Percentiles rank a stretch among this genome's conserved stretches.
phyloP scores from a whole-genome alignment of 2,888 invertebrate species.

The Eupeodes latifasciatus region DNA sequence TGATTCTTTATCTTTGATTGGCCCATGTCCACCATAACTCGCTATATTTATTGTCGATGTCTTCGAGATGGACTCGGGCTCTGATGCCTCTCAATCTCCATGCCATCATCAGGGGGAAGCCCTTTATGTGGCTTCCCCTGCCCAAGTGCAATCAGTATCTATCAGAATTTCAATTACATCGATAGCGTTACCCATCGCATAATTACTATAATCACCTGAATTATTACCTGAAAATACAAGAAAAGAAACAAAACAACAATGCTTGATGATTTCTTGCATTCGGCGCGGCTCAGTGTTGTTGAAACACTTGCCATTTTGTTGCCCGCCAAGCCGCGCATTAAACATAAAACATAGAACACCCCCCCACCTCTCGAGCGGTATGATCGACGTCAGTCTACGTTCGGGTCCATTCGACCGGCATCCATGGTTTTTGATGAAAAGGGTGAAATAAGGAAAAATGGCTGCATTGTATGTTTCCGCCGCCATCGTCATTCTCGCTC shows the following conservation, averaged over 20 bases:
- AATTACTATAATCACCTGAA: slow-evolving; percentile 85
- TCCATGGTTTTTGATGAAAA: slow-evolving; percentile 63
- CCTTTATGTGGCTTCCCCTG: slow-evolving; percentile 53
- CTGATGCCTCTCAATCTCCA: neutral
- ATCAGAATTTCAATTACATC: slow-evolving; percentile 85
- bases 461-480: slow-evolving; percentile 70
- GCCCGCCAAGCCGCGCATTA: slow-evolving; percentile 37
- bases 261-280: slow-evolving; percentile 70
- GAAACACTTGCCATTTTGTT: slow-evolving; percentile 76
- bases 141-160: slow-evolving; percentile 83
- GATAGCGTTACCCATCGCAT: slow-evolving; percentile 85
- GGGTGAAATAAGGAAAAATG: slow-evolving; percentile 73
- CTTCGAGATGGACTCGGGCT: slow-evolving; percentile 25
- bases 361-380: slow-evolving; percentile 46
- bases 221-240: slow-evolving; percentile 82
- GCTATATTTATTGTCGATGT: neutral
- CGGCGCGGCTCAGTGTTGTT: slow-evolving; percentile 73
- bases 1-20: slow-evolving; percentile 75
- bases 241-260: slow-evolving; percentile 70
- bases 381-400: slow-evolving; percentile 2
- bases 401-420: neutral
- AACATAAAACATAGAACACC: slow-evolving; percentile 41
- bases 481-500: slow-evolving; percentile 1
- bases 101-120: slow-evolving; percentile 54
- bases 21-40: slow-evolving; percentile 65